Evolutionary conservation across 2,888 invertebrate genomes (phyloP), one percentile per base, ranked within the genome.

Genomic region (Arrhopalites spinosus): DNA sequence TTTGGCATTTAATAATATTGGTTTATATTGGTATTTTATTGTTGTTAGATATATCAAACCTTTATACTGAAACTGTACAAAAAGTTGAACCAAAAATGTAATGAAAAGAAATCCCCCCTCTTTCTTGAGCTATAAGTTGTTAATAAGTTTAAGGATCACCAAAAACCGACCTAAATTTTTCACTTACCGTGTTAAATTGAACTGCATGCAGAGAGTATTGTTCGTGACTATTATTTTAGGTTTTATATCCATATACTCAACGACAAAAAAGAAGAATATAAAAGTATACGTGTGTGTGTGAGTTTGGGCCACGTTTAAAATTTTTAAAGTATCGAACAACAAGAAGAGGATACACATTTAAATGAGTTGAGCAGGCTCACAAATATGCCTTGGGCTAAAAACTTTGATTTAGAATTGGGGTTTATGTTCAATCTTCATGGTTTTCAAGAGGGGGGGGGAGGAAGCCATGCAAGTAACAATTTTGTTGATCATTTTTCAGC

Each of bases 361-460:
- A 75, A 75, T 66, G 70, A 70, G 67, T 69, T 67, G 76, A 59
- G 59, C 59, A 59, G 59, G 59, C 59, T 59, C 59, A 15, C 23
- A 25, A 74, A 73, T n/a, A 30, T 36, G 71, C 71, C 59, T 29
- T 23, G 43, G 71, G 71, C 50, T 50, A 15, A 53, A 50, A 36
- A 56, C 43, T 59, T 56, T 61, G 59, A 71, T 45, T 59, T 50
- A 30, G 45, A 36, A 36, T 36, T 59, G 72, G 36, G 74, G 66
- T 50, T 68, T 56, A 74, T 74, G 56, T 27, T 66, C 70, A 66
- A 74, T 74, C 36, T 43, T 66, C 70, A 66, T 66, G 74, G 77
- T 78, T 74, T 77, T 77, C 67, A 78, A 73, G 76, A 67, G 76
- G 67, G 69, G 69, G 67, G 61, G 64, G 8, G 53, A 53, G 59